Conservation (phyloP, 2,888 invertebrate genomes). For the Pasiphila rectangulata region DNA sequence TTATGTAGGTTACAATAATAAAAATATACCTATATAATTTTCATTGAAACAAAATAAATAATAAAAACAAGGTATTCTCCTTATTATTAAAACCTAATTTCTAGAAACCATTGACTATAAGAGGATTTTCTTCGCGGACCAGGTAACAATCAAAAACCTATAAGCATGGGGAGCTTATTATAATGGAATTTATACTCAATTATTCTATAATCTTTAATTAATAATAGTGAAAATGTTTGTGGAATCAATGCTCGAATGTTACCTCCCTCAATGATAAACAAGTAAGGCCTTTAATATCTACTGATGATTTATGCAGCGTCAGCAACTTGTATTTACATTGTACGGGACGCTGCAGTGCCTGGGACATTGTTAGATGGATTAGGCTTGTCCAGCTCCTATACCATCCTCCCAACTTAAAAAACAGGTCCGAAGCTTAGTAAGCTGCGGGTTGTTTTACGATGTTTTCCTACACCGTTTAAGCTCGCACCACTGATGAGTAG, state of each 20-base stretch:
- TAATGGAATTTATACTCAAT: slow-evolving; percentile 77
- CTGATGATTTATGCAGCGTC: too few species aligned
- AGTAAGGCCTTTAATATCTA: too few species aligned
- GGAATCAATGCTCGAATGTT: slow-evolving; percentile 43
- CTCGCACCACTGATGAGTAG: too few species aligned
- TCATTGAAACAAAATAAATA: slow-evolving; percentile 77
- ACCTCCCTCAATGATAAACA: too few species aligned
- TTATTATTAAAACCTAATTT: slow-evolving; percentile 71
- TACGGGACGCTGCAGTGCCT: too few species aligned
- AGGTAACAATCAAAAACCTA: slow-evolving; percentile 77
- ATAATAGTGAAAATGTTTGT: slow-evolving; percentile 61
- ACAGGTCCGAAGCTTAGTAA: too few species aligned
- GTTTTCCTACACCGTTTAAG: too few species aligned
- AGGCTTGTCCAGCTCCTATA: too few species aligned
- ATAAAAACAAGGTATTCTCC: slow-evolving; percentile 78
- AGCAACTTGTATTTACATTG: too few species aligned
- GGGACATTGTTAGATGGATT: too few species aligned
- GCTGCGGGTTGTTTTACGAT: too few species aligned
- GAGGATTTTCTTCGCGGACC: slow-evolving; percentile 66
- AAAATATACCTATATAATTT: slow-evolving; percentile 81
- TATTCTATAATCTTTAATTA: slow-evolving; percentile 67
- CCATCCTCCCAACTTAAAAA: too few species aligned
- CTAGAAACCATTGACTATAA: slow-evolving; percentile 78
- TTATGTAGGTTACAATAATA: slow-evolving; percentile 80
- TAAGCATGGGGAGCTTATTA: slow-evolving; percentile 76